Evolutionary conservation across 2,113 vertebrate species (phyloP), one percentile per base, ranked within the genome.

Genomic region (Eurystomus gularis): DNA sequence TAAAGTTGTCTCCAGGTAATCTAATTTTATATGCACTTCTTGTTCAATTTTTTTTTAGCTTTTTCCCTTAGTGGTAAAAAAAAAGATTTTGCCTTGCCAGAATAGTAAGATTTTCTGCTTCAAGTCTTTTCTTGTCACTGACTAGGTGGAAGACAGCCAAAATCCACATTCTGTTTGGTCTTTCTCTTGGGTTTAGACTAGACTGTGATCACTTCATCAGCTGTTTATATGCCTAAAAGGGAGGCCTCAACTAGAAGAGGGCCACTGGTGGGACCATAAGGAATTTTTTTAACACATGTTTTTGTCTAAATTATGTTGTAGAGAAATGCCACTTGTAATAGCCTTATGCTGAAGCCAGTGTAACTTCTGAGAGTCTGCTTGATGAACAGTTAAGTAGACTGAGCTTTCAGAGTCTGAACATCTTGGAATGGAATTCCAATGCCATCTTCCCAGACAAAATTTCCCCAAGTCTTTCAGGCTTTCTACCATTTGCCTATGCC

Each of bases 131-230:
- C 52, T 82, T 72, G 57, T 77, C 20, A 13, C 39, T 70, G 77
- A 49, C 78, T 65, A 16, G 6, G 13, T 96, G 57, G 85, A 94
- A 92, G 86, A 52, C 39, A 69, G 92, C 95, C 91, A 86, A 95
- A 65, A 57, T 48, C 73, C 55, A 71, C 58, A 90, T 92, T 95
- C 70, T 82, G 7, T 49, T 94, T 86, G 75, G 82, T 83, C 83
- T 96, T 94, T 97, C 95, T 96, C 91, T 93, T 94, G 76, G 65
- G 84, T 51, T 98, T 93, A 88, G 65, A 23, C 55, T 90, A 92
- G 96, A 85, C 75, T 88, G 71, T 90, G 86, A 97, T 97, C 96
- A 86, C 55, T 73, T 96, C 84, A 92, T 93, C 95, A 97, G 69
- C 81, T 94, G 88, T 55, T 84, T 92, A 72, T 93, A 29, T 42